These are phyloP conservation scores for Amaurobius ferox DNA, from an alignment of 2,888 invertebrate genomes.

Conservation along the genomic window DNA sequence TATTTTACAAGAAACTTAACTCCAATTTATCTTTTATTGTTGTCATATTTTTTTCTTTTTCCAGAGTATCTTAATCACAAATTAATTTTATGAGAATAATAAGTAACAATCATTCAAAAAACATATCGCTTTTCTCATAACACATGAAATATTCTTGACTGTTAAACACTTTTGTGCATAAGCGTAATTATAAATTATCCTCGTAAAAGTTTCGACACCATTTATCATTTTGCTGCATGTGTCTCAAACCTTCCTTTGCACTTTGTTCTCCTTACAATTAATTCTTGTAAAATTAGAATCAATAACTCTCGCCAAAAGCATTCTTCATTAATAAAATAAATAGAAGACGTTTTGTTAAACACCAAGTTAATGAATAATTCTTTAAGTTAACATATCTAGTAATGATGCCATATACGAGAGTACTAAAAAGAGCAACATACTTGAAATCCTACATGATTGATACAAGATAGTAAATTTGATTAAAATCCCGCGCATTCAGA, in stretches of 20 bases:
- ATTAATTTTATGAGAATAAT: background rate
- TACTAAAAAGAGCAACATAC: too few species aligned
- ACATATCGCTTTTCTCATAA: background rate
- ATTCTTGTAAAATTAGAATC: slow-evolving; percentile 14
- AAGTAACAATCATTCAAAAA: background rate
- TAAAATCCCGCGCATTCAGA: too few species aligned
- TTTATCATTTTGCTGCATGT: slow-evolving; percentile 16
- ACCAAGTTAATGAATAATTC: slow-evolving; percentile 1
- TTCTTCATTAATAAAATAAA: slow-evolving; percentile 6
- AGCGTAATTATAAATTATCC: slow-evolving; percentile 6
- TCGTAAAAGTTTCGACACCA: slow-evolving; percentile 11
- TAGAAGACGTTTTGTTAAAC: background rate
- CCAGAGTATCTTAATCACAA: background rate
- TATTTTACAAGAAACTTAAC: background rate
- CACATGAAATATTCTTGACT: background rate
- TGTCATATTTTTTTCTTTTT: background rate
- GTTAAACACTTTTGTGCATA: background rate
- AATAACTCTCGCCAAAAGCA: slow-evolving; percentile 2
- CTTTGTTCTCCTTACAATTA: slow-evolving; percentile 16
- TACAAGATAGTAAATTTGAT: too few species aligned
- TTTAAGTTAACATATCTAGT: too few species aligned
- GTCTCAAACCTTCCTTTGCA: slow-evolving; percentile 16
- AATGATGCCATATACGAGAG: too few species aligned
- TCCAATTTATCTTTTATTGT: background rate
- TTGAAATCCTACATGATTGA: too few species aligned